A percentile compares a stretch with the other conserved stretches of the same genome.
Conservation (phyloP, 1,140 invertebrate species). For the Nasonia vitripennis region DNA sequence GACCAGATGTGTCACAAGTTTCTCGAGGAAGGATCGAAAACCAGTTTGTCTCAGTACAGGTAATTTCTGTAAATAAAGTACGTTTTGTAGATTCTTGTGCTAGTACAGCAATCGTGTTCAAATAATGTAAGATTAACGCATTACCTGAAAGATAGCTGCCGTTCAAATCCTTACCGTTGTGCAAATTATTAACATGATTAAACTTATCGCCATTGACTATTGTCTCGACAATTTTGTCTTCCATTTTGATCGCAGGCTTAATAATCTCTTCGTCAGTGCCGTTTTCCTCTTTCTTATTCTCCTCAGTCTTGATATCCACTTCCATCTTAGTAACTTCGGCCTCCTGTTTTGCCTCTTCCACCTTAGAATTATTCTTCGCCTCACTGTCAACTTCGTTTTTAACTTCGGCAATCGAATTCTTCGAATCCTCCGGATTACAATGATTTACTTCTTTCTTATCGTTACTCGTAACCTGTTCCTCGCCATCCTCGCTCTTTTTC, state of each 20-base stretch:
- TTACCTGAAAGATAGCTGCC: constrained; percentile 70
- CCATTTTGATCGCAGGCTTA: constrained; percentile 61
- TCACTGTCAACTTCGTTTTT: constrained; percentile 66
- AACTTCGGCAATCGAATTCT: constrained; percentile 56
- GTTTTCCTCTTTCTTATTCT: constrained; percentile 63
- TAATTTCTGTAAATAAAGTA: constrained; percentile 8
- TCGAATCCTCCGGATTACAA: constrained; percentile 59
- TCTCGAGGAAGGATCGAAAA: constrained; percentile 81
- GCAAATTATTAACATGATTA: constrained; percentile 71
- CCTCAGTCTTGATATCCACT: constrained; percentile 63
- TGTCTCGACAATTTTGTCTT: constrained; percentile 68
- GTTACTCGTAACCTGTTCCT: constrained; percentile 56
- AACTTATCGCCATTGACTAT: constrained; percentile 72
- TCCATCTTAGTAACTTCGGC: constrained; percentile 63
- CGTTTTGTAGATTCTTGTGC: neutral
- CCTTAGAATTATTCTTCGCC: constrained; percentile 69
- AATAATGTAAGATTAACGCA: constrained; percentile 42
- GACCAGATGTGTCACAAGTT: constrained; percentile 78
- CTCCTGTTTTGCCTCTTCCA: constrained; percentile 73
- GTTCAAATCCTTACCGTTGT: constrained; percentile 72
- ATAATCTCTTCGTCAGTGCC: constrained; percentile 57
- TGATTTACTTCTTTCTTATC: constrained; percentile 58
- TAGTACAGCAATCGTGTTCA: neutral
- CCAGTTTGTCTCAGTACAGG: constrained; percentile 73
- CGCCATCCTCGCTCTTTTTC: constrained; percentile 58